Conservation (phyloP, 2,888 invertebrate genomes). For the Plagodis dolabraria region DNA sequence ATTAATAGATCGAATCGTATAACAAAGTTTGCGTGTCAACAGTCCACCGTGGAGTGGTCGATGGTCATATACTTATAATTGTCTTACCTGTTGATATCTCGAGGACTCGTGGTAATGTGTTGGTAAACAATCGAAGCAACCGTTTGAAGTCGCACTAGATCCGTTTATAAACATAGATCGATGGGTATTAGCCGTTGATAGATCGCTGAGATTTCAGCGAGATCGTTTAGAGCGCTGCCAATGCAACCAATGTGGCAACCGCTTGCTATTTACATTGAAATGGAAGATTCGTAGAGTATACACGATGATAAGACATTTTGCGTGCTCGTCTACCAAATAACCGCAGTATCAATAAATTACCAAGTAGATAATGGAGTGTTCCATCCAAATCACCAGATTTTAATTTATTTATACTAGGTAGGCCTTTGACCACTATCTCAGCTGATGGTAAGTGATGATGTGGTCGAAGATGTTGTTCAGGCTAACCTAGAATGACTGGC, state of each 20-base stretch:
- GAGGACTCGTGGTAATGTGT: conserved; percentile 40
- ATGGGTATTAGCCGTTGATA: conserved; percentile 18
- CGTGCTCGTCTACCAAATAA: no score
- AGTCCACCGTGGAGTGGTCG: conserved; percentile 35
- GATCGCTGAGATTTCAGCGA: conserved; percentile 15
- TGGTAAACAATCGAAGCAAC: conserved; percentile 43
- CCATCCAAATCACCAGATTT: no score
- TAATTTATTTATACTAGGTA: no score
- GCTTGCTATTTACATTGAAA: background rate
- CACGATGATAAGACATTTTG: no score
- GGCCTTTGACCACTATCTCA: no score
- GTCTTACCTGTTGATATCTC: conserved; percentile 56
- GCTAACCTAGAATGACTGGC: no score
- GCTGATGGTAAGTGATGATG: no score
- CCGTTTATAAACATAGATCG: conserved; percentile 31
- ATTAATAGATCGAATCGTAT: no score
- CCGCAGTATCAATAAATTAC: no score
- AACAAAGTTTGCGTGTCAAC: conserved; percentile 44
- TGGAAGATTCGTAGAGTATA: no score
- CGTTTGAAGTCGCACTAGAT: conserved; percentile 31
- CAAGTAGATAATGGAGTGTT: no score
- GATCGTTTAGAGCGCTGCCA: conserved; percentile 4
- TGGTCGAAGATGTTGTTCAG: no score
- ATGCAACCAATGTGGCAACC: background rate
- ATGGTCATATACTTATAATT: conserved; percentile 49